phyloP scores from a whole-genome alignment of 1,140 invertebrate species.

The Nebria ingens region DNA sequence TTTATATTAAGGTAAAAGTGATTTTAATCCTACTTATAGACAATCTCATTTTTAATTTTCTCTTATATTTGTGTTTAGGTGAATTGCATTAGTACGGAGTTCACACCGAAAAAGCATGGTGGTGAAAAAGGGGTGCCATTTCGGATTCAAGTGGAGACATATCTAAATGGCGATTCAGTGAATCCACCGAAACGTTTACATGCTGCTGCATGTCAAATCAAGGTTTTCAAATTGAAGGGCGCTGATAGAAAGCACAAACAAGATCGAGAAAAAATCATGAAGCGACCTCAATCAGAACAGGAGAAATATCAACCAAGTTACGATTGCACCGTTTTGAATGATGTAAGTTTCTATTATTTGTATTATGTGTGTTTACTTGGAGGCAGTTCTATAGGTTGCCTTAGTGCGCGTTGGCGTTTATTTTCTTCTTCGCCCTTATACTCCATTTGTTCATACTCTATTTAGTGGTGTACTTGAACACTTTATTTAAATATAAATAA shows the following conservation, averaged over 20 bases:
- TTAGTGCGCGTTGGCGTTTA: too few relatives aligned
- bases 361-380: too few relatives aligned
- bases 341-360: conserved; percentile 61
- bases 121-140: conserved; percentile 97
- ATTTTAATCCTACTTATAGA: not conserved
- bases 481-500: too few relatives aligned
- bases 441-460: too few relatives aligned
- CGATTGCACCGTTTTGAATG: conserved; percentile 87
- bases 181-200: conserved; percentile 54
- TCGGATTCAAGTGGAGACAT: conserved; percentile 86
- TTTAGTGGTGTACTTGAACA: too few relatives aligned
- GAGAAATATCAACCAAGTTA: conserved; percentile 94
- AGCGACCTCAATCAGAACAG: conserved; percentile 72
- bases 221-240: conserved; percentile 87
- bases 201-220: conserved; percentile 90
- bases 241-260: conserved; percentile 97
- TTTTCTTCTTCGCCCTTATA: too few relatives aligned
- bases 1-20: conserved; percentile 79
- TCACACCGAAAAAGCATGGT: conserved; percentile 95
- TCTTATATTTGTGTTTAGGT: too few relatives aligned
- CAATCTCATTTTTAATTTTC: conserved; percentile 16
- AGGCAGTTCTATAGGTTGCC: too few relatives aligned
- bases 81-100: conserved; percentile 96
- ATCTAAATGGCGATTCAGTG: conserved; percentile 41
- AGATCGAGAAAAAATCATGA: conserved; percentile 88